phyloP scores from a whole-genome alignment of 2,888 invertebrate species.

The Eupithecia pulchellata region DNA sequence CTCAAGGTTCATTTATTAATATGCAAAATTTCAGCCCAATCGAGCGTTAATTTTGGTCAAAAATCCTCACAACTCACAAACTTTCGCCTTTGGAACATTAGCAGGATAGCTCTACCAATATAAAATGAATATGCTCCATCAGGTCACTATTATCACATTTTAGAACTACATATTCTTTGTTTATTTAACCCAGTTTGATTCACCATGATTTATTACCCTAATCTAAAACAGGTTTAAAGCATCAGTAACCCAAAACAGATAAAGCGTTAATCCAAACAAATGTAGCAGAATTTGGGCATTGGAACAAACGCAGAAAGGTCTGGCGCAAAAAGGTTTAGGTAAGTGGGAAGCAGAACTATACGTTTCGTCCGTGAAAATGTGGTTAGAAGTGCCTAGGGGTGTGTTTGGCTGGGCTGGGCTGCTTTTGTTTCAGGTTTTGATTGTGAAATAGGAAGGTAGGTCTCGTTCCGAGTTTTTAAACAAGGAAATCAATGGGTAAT shows the following conservation, averaged over 20 bases:
- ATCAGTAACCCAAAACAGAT: constrained; percentile 36
- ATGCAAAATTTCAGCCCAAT: too few species aligned
- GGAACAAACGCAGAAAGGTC: constrained; percentile 32
- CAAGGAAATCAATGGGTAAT: background rate
- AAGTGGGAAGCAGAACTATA: constrained; percentile 28
- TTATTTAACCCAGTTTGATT: constrained; percentile 11
- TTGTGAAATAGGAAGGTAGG: background rate
- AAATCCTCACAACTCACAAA: too few species aligned
- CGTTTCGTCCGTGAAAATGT: constrained; percentile 49
- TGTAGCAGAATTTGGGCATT: constrained; percentile 34
- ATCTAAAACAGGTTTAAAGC: constrained; percentile 38
- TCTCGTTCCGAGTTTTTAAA: background rate
- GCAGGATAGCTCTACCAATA: background rate
- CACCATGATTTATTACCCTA: constrained; percentile 18
- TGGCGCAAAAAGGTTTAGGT: constrained; percentile 31
- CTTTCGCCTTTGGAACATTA: too few species aligned
- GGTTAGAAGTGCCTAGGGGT: constrained; percentile 37
- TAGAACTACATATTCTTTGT: background rate
- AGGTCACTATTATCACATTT: background rate
- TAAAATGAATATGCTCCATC: background rate
- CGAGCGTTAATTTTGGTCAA: too few species aligned
- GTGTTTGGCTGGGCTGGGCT: background rate
- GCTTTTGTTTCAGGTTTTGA: background rate
- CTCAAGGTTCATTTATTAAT: too few species aligned
- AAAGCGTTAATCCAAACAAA: constrained; percentile 40